These are phyloP conservation scores for Noctuana brunneofusca DNA, from an alignment of 2,888 invertebrate genomes.

Conservation along the genomic window DNA sequence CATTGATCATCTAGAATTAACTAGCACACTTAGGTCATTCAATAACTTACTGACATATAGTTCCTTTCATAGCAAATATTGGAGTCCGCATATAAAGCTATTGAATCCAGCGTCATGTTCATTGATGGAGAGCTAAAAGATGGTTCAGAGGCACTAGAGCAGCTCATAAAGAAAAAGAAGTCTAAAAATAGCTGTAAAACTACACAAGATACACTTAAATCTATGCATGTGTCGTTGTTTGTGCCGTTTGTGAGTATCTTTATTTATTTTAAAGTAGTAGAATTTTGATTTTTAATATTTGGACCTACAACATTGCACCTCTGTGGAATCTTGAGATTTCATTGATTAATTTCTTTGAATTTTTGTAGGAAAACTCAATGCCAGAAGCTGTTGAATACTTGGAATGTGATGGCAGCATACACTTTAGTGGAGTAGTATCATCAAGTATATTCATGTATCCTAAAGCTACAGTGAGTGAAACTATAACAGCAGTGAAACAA, in stretches of 20 bases:
- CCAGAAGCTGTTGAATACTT: slow-evolving; percentile 77
- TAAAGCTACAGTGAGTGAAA: slow-evolving; percentile 88
- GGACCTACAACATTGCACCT: neutral
- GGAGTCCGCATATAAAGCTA: slow-evolving; percentile 81
- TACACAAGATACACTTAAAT: slow-evolving; percentile 70
- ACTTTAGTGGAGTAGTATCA: slow-evolving; percentile 87
- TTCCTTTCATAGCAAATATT: slow-evolving; percentile 81
- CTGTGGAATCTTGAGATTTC: neutral
- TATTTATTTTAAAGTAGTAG: neutral
- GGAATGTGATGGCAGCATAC: slow-evolving; percentile 86
- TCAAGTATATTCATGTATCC: slow-evolving; percentile 91
- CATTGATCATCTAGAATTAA: too few species aligned
- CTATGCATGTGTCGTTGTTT: slow-evolving; percentile 86
- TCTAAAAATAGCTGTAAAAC: slow-evolving; percentile 67
- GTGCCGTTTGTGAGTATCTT: slow-evolving; percentile 85
- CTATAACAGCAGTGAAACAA: slow-evolving; percentile 88
- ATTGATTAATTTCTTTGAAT: neutral
- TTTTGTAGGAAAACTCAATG: slow-evolving; percentile 69
- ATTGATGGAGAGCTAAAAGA: slow-evolving; percentile 88
- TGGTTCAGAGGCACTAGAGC: slow-evolving; percentile 84
- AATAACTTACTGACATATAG: neutral
- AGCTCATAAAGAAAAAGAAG: slow-evolving; percentile 84
- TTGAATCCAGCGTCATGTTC: slow-evolving; percentile 86
- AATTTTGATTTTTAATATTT: too few species aligned
- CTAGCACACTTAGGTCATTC: too few species aligned